Conservation (phyloP, 2,888 invertebrate genomes). For the Oscheius onirici region DNA sequence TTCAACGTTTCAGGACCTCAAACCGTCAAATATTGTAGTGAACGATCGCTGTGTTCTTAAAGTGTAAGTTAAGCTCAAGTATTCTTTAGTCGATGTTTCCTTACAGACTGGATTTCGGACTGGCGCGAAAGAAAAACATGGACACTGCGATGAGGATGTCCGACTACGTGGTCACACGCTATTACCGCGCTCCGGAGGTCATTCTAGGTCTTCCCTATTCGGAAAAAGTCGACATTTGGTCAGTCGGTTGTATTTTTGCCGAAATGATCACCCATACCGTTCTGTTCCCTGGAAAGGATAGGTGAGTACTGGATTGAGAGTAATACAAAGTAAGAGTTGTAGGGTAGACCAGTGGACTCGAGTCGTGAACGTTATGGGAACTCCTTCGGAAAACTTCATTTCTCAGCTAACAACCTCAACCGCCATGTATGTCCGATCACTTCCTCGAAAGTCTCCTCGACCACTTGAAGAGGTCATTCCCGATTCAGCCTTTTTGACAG, state of each 20-base stretch:
- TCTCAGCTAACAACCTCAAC: slow-evolving; percentile 61
- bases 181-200: slow-evolving; percentile 97
- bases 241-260: slow-evolving; percentile 89
- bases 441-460: slow-evolving; percentile 27
- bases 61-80: slow-evolving; percentile 76
- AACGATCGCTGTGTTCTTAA: slow-evolving; percentile 98
- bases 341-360: slow-evolving; percentile 71
- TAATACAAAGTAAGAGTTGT: neutral
- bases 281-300: slow-evolving; percentile 97
- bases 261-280: slow-evolving; percentile 99
- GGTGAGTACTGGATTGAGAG: slow-evolving; percentile 24
- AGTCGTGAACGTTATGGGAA: slow-evolving; percentile 66
- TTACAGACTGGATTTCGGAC: slow-evolving; percentile 86
- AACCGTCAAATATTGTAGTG: slow-evolving; percentile 97
- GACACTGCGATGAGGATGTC: slow-evolving; percentile 95
- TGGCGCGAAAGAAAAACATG: slow-evolving; percentile 84
- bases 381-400: slow-evolving; percentile 57
- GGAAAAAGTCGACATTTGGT: slow-evolving; percentile 80
- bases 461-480: slow-evolving; percentile 43
- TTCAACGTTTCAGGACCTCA: slow-evolving; percentile 23
- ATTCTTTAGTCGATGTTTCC: too few relatives aligned
- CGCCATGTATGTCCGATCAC: slow-evolving; percentile 50
- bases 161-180: slow-evolving; percentile 84
- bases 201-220: slow-evolving; percentile 88
- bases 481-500: slow-evolving; percentile 45